Percentiles rank a stretch among this genome's conserved stretches.
Conservation (phyloP, 2,888 invertebrate species). For the Automeris io region DNA sequence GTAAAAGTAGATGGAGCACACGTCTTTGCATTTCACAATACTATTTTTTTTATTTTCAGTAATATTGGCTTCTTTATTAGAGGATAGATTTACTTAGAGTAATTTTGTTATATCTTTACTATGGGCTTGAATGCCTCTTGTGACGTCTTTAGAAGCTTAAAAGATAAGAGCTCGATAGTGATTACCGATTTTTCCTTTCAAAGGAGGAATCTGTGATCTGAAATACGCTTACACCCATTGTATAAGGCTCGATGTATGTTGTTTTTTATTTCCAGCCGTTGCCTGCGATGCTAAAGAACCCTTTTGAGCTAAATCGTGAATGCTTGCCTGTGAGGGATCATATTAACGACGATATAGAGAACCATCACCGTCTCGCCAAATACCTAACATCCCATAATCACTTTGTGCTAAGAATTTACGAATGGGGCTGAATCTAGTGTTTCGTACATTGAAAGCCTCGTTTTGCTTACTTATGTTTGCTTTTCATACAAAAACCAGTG, state of each 20-base stretch:
- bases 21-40: slow-evolving; percentile 28
- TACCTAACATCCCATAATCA: slow-evolving; percentile 68
- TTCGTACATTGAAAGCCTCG: slow-evolving; percentile 35
- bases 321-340: slow-evolving; percentile 77
- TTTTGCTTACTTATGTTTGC: slow-evolving; percentile 63
- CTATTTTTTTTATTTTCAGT: slow-evolving; percentile 25
- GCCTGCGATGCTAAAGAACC: slow-evolving; percentile 77
- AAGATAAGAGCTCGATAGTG: slow-evolving; percentile 46
- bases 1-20: slow-evolving; percentile 33
- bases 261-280: slow-evolving; percentile 78
- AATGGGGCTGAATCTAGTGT: slow-evolving; percentile 34
- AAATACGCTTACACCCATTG: slow-evolving; percentile 57
- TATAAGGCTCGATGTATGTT: slow-evolving; percentile 77
- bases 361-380: slow-evolving; percentile 71
- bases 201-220: slow-evolving; percentile 43
- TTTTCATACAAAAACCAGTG: slow-evolving; percentile 56
- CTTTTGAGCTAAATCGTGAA: slow-evolving; percentile 77
- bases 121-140: slow-evolving; percentile 22
- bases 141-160: slow-evolving; percentile 64
- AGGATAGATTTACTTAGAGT: slow-evolving; percentile 16
- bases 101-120: slow-evolving; percentile 10
- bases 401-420: slow-evolving; percentile 65
- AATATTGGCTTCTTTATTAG: slow-evolving; percentile 19
- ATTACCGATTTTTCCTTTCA: slow-evolving; percentile 44
- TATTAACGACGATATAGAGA: slow-evolving; percentile 73